Conservation (phyloP, 1,140 invertebrate genomes). For the Trypoxylus dichotomus region DNA sequence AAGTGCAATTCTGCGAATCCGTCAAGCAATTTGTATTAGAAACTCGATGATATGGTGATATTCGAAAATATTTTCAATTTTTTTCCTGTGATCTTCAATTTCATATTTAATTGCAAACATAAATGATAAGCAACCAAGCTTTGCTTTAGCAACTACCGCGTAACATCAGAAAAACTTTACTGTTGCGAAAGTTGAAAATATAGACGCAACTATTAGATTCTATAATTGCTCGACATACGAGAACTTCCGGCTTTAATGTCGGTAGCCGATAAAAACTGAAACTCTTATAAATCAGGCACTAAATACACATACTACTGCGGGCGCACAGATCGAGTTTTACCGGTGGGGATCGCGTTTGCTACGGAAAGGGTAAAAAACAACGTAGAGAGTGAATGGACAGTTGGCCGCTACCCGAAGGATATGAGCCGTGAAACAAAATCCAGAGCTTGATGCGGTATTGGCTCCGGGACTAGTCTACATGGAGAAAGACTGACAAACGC, state of each 20-base stretch:
- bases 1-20: too few relatives aligned
- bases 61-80: background rate
- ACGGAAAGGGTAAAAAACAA: background rate
- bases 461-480: background rate
- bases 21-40: too few relatives aligned
- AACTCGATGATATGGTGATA: too few relatives aligned
- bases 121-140: too few relatives aligned
- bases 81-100: too few relatives aligned
- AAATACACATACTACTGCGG: background rate
- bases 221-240: background rate
- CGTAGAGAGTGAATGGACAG: background rate
- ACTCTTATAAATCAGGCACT: background rate
- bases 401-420: background rate
- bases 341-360: background rate
- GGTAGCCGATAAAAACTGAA: background rate
- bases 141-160: too few relatives aligned
- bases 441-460: background rate
- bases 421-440: conserved; percentile 18
- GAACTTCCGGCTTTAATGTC: background rate
- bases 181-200: background rate
- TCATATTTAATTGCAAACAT: background rate
- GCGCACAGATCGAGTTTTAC: background rate
- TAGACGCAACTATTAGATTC: background rate
- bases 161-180: too few relatives aligned
- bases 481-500: background rate